Conservation (phyloP, 2,797 vertebrate genomes). For the Spinus pinus region DNA sequence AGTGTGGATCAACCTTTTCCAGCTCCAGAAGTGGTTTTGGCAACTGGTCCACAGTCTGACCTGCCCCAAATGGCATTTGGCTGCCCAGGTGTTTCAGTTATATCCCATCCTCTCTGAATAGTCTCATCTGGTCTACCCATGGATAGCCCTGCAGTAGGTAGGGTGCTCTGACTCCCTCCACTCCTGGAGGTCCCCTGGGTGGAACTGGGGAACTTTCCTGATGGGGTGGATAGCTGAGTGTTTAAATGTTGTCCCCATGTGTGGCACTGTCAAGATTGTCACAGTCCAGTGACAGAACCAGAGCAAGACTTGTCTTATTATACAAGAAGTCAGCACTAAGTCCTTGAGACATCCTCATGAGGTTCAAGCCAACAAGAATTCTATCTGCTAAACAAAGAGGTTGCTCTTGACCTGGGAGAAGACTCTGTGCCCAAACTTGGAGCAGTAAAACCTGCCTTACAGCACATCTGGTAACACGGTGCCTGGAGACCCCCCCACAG, state of each 20-base stretch:
- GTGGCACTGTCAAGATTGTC: not conserved
- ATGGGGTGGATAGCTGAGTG: not conserved
- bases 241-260: not conserved
- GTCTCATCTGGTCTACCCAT: not conserved
- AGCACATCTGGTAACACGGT: fast-evolving
- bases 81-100: not conserved
- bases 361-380: not conserved
- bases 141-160: not conserved
- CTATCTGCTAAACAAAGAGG: not conserved
- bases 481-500: not conserved
- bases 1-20: not conserved
- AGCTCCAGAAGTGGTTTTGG: not conserved
- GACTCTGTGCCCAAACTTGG: not conserved
- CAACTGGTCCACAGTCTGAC: not conserved
- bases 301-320: not conserved
- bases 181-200: not conserved
- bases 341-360: not conserved
- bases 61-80: not conserved
- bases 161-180: not conserved
- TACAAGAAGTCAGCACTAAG: not conserved
- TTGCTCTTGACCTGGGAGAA: not conserved
- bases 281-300: not conserved
- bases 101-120: not conserved
- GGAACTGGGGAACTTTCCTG: not conserved
- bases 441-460: not conserved